Evolutionary conservation across 2,113 vertebrate species (phyloP).

Genomic region (Cyprinodon tularosa): DNA sequence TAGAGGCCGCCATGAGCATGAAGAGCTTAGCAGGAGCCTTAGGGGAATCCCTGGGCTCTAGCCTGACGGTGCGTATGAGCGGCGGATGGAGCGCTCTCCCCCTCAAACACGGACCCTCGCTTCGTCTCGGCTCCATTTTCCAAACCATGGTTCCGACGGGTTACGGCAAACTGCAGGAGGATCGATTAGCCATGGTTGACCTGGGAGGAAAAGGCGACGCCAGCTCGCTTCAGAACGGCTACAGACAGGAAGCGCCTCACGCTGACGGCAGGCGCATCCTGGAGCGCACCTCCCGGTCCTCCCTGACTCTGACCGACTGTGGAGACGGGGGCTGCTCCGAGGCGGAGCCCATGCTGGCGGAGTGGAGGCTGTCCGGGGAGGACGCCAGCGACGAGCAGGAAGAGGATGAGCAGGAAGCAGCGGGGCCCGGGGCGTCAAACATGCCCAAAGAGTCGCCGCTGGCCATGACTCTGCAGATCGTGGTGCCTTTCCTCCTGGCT

Average conservation of each 20-base stretch:
- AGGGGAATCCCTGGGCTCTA: slow-evolving; percentile 77
- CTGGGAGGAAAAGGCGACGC: slow-evolving; percentile 83
- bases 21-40: slow-evolving; percentile 73
- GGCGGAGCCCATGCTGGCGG: slow-evolving; percentile 86
- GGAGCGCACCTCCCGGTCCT: slow-evolving; percentile 81
- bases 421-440: slow-evolving; percentile 29
- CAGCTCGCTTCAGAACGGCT: slow-evolving; percentile 79
- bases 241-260: slow-evolving; percentile 81
- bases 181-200: slow-evolving; percentile 87
- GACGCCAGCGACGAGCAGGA: slow-evolving; percentile 51
- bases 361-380: slow-evolving; percentile 70
- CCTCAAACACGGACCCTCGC: slow-evolving; percentile 83
- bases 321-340: slow-evolving; percentile 82
- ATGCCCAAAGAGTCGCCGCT: slow-evolving; percentile 90
- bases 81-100: slow-evolving; percentile 83
- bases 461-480: slow-evolving; percentile 92
- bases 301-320: slow-evolving; percentile 80
- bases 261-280: slow-evolving; percentile 83
- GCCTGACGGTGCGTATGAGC: slow-evolving; percentile 76
- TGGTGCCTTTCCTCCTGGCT: slow-evolving; percentile 92
- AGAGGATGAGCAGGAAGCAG: slow-evolving; percentile 45
- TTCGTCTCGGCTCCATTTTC: slow-evolving; percentile 85
- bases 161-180: slow-evolving; percentile 91
- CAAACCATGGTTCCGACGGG: slow-evolving; percentile 93
- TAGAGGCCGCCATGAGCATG: slow-evolving; percentile 74